phyloP scores from a whole-genome alignment of 2,113 vertebrate species.

The Eptatretus burgeri region DNA sequence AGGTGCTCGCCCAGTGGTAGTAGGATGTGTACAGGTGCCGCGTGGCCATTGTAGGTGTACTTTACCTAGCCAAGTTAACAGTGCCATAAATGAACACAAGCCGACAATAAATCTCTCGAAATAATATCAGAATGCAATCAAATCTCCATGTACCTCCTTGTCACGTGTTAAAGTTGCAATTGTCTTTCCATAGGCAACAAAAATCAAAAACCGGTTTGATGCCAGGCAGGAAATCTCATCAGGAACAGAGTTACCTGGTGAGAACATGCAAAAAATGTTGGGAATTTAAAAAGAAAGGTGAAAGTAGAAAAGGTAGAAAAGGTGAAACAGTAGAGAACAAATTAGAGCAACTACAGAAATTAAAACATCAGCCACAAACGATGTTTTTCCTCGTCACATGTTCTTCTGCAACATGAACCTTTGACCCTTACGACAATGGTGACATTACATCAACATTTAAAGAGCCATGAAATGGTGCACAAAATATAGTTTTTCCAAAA shows the following conservation, averaged over 20 bases:
- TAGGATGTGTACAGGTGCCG: conserved; percentile 38
- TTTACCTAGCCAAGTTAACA: conserved; percentile 28
- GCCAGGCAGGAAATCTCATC: conserved; percentile 52
- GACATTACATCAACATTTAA: not conserved
- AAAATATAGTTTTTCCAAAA: no score
- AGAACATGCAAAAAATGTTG: conserved; percentile 9
- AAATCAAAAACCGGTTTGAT: conserved; percentile 57
- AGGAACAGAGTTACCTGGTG: conserved; percentile 47
- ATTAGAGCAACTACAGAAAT: not conserved
- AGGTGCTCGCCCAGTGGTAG: conserved; percentile 67
- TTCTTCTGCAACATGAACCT: not conserved
- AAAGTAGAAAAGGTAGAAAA: no score
- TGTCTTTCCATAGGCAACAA: conserved; percentile 28
- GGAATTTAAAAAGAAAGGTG: not conserved
- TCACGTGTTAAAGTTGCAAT: conserved; percentile 53
- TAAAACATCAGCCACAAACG: not conserved
- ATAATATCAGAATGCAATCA: not conserved
- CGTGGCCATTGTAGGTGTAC: conserved; percentile 43
- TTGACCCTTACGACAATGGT: not conserved
- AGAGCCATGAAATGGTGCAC: no score
- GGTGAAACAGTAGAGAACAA: no score
- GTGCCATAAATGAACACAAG: not conserved
- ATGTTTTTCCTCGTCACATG: not conserved
- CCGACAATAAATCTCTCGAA: not conserved
- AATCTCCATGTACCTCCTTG: conserved; percentile 19